Evolutionary conservation across 1,140 invertebrate species (phyloP), one percentile per base, ranked within the genome.

Genomic region (Coelopa frigida): DNA sequence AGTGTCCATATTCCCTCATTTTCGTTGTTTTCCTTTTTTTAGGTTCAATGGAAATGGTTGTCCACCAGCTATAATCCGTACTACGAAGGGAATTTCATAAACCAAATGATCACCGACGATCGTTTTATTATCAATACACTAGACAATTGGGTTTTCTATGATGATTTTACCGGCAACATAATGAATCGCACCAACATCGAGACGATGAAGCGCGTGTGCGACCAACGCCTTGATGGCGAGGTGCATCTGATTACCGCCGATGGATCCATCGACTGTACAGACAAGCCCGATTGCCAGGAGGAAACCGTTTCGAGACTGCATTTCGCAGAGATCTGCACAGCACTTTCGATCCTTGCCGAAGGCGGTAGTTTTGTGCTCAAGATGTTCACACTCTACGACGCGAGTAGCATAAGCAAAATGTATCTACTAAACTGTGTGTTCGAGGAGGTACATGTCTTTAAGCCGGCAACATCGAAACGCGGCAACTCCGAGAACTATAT

Each of bases 401-500:
- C 83, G 46, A 73, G 80, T 12, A 84, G 89, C 3, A 73, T 94
- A 0, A 84, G 80, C 42, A 61, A 94, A 3, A 58, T 96, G 18
- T 95, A 87, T 63, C 64, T 96, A 2, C 72, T 98, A 0, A 79
- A 81, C 53, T 83, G 81, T 56, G 27, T 58, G n/a, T 61, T 78
- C 15, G 55, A 75, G 17, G 60, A 81, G 54, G 80, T 94, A 1
- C 70, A 78, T 48, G 71, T 91, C 4, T 87, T 83, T 53, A 98
- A 98, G 68, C 94, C 94, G 7, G 83, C 79, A 1, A 90, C 88
- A 0, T 96, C 92, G 32, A 93, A 93, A 64, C 81, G 86, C 59
- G 93, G 93, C 10, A 98, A 97, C 70, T 96, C 93, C 0, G 94
- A 98, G 70, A 78, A 87, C 0, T 98, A 97, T 70, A 72, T 93